Evolutionary conservation across 1,140 invertebrate genomes (phyloP).

Genomic region (Drosophila funebris): DNA sequence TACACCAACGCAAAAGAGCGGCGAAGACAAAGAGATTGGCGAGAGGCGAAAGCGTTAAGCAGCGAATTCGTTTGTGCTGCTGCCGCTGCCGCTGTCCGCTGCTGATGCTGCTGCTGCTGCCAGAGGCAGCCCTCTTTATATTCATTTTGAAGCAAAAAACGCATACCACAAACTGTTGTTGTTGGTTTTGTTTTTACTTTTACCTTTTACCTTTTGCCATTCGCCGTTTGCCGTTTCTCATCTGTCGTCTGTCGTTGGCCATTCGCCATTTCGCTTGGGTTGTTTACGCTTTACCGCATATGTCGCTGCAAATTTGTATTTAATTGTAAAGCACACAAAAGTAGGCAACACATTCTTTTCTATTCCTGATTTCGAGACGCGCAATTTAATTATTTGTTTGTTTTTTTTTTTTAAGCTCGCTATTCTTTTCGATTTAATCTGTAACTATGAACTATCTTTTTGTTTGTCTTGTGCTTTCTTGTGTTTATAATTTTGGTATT

Average conservation of each 20-base stretch:
- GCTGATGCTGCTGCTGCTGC: slow-evolving; percentile 19
- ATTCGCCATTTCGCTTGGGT: slow-evolving; percentile 29
- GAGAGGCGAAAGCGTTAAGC: slow-evolving; percentile 28
- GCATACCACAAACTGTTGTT: slow-evolving; percentile 37
- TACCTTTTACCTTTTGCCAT: slow-evolving; percentile 24
- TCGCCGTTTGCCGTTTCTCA: slow-evolving; percentile 1
- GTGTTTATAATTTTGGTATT: slow-evolving; percentile 32
- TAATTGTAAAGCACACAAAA: slow-evolving; percentile 66
- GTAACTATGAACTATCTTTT: background rate
- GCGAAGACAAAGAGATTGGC: slow-evolving; percentile 40
- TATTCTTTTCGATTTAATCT: background rate
- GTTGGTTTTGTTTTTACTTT: slow-evolving; percentile 43
- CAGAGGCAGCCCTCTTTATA: slow-evolving; percentile 52
- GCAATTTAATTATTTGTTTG: slow-evolving; percentile 3
- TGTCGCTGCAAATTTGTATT: slow-evolving; percentile 74
- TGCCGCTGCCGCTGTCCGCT: slow-evolving; percentile 4
- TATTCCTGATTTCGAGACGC: slow-evolving; percentile 14
- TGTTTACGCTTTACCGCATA: slow-evolving; percentile 80
- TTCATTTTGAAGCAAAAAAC: background rate
- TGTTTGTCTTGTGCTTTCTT: slow-evolving; percentile 44
- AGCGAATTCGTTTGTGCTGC: background rate
- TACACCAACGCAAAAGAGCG: slow-evolving; percentile 53
- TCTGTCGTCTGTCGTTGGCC: background rate
- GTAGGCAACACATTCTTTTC: slow-evolving; percentile 50
- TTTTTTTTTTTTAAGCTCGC: background rate